Base-by-base conservation (phyloP, 2,113 vertebrate species). In the Nycticebus coucang region DNA sequence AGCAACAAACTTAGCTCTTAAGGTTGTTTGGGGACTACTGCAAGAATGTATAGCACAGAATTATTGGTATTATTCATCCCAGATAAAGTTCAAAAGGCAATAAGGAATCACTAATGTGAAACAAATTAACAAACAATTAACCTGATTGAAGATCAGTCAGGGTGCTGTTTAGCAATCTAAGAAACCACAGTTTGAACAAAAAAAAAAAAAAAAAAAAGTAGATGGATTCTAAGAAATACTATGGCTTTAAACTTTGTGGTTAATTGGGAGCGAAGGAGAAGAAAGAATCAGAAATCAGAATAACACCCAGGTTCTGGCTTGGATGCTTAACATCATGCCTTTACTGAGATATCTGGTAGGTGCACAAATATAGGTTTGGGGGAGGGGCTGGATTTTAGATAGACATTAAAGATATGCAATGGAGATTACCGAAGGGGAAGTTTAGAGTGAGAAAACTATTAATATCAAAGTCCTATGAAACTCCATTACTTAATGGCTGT, bases 1-100 rank as follows among this genome's bases (percentile, higher is more conserved):
- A 19, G 4, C 30, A 84, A 41, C 37, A 30, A 45, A 53, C 60
- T 64, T 68, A 30, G 15, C 26, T 84, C 57, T 66, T 26, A 1
- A 15, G 9, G 82, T 30, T 81, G 14, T 68, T 35, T 84, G 37
- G 81, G 45, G 60, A 79, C 71, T 50, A 69, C 28, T 75, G 45
- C 18, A n/a, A 91, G 53, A 85, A 91, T 4, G 19, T 28, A 82
- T 37, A 85, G 37, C 24, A 57, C 71, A 78, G 24, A 81, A 85
- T 81, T 41, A 66, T 55, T 74, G 17, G 55, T 35, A 28, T 68
- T 74, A 59, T 68, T 88, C 55, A 15, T 11, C 14, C 37, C 26
- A 80, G 28, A 30, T 64, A 71, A 55, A 89, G 88, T 68, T 94
- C 78, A 84, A 92, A 88, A 62, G n/a, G 50, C 35, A 28, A n/a